A percentile compares a stretch with the other conserved stretches of the same genome.
Conservation (phyloP, 2,113 vertebrate species). For the Marmota flaviventris region DNA sequence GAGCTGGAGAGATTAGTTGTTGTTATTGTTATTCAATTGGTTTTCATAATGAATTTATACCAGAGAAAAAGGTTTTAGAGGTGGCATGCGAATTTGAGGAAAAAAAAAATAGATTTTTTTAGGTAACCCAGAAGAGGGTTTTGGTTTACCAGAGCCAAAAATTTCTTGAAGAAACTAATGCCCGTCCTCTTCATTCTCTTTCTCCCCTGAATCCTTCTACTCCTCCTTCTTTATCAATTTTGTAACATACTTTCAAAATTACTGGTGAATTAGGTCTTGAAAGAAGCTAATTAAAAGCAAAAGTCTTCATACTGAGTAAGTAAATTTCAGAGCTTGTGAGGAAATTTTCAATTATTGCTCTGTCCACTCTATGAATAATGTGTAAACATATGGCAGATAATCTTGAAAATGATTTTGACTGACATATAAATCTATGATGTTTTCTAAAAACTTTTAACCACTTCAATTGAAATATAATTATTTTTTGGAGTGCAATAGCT, state of each 20-base stretch:
- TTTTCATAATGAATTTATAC: neutral
- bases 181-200: neutral
- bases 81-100: neutral
- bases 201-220: too few species aligned
- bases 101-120: neutral
- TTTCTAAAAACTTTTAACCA: neutral
- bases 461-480: neutral
- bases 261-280: neutral
- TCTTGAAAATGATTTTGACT: neutral
- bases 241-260: neutral
- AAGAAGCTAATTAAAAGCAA: slow-evolving; percentile 27
- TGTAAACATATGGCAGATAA: neutral
- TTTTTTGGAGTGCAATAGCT: neutral
- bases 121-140: neutral
- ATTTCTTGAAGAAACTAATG: neutral
- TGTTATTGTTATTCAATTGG: neutral
- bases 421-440: neutral
- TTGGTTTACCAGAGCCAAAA: neutral
- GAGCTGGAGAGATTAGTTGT: neutral
- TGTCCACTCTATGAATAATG: neutral
- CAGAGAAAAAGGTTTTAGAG: neutral
- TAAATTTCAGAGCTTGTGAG: neutral
- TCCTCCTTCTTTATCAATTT: neutral
- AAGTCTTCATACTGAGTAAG: neutral
- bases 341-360: neutral